Conservation (phyloP, 2,888 invertebrate species). For the Drosophila quinaria region DNA sequence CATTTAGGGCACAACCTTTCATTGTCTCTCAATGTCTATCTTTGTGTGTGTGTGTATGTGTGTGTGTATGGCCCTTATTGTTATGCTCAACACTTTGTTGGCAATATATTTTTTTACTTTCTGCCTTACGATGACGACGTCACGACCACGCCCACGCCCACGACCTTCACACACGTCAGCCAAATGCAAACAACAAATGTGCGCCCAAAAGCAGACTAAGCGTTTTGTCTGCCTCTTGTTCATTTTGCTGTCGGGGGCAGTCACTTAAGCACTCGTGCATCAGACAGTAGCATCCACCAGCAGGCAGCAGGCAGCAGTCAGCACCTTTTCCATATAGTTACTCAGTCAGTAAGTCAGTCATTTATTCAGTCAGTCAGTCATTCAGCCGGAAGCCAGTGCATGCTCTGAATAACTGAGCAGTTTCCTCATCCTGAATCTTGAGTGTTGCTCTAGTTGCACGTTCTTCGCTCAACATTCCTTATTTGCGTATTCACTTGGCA, state of each 20-base stretch:
- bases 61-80: constrained; percentile 59
- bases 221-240: constrained; percentile 58
- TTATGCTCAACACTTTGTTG: constrained; percentile 77
- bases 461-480: constrained; percentile 26
- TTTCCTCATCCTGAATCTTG: constrained; percentile 34
- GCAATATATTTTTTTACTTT: constrained; percentile 36
- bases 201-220: constrained; percentile 66
- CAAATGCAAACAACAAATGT: constrained; percentile 56
- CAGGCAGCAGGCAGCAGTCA: constrained; percentile 30
- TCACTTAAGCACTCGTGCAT: constrained; percentile 56
- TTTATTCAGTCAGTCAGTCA: constrained; percentile 32
- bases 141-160: constrained; percentile 25
- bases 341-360: constrained; percentile 28
- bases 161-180: constrained; percentile 71
- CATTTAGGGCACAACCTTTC: constrained; percentile 34
- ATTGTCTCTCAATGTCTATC: constrained; percentile 4
- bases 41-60: constrained; percentile 21
- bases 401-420: constrained; percentile 66
- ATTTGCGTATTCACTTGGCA: constrained; percentile 58
- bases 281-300: constrained; percentile 41
- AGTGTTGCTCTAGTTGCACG: constrained; percentile 16
- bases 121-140: constrained; percentile 13
- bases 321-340: constrained; percentile 31
- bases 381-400: constrained; percentile 30
- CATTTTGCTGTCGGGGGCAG: constrained; percentile 29